phyloP scores from a whole-genome alignment of 2,888 invertebrate species.

The Eumerus sabulonum region DNA sequence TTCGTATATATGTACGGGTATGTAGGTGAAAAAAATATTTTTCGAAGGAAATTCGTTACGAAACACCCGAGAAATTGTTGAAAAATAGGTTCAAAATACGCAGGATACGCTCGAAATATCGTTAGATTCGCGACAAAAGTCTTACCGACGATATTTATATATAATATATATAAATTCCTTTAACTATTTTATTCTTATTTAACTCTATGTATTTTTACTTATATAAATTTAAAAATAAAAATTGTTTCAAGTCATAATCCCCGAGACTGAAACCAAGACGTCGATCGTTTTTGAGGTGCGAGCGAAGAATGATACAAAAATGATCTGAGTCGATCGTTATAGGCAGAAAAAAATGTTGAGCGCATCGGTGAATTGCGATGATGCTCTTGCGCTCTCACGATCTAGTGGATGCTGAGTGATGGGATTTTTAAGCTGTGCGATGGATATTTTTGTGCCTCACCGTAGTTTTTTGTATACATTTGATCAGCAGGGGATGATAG shows the following conservation, averaged over 20 bases:
- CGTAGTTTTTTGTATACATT: constrained; percentile 31
- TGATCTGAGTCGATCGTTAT: constrained; percentile 76
- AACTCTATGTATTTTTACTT: constrained; percentile 67
- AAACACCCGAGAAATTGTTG: constrained; percentile 70
- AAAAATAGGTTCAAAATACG: too few relatives aligned
- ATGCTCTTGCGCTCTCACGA: constrained; percentile 12
- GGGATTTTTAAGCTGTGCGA: constrained; percentile 6
- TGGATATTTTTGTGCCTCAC: constrained; percentile 59
- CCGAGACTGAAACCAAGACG: constrained; percentile 86
- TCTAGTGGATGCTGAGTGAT: too few relatives aligned
- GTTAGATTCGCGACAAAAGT: constrained; percentile 48
- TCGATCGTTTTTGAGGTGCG: constrained; percentile 96
- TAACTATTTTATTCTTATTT: constrained; percentile 69
- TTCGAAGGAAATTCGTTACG: constrained; percentile 72
- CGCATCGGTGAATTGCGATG: constrained; percentile 16
- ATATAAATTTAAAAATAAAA: constrained; percentile 74
- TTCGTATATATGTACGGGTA: constrained; percentile 72
- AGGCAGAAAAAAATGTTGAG: constrained; percentile 71
- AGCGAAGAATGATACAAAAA: constrained; percentile 87
- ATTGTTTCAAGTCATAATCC: constrained; percentile 79
- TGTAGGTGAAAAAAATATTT: constrained; percentile 65
- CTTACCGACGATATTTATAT: constrained; percentile 53
- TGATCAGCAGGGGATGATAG: constrained; percentile 48
- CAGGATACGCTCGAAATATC: constrained; percentile 39
- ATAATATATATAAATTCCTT: constrained; percentile 71